Evolutionary conservation across 2,888 invertebrate species (phyloP).

Genomic region (Osmoderma eremita): DNA sequence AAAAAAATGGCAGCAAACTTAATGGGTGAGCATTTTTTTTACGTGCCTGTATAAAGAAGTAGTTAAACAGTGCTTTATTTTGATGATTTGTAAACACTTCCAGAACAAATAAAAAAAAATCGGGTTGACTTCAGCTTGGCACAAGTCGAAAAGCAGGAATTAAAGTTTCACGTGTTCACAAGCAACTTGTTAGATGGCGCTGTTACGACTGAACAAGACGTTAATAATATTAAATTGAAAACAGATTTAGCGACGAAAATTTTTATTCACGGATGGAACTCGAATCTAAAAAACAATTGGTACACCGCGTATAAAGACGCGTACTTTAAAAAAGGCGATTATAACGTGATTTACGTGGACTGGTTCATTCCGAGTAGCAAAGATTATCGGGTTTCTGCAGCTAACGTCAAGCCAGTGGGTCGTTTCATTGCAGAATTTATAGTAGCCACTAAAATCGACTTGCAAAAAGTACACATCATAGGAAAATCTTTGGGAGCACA

Average conservation of each 20-base stretch:
- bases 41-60: background rate
- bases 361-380: slow-evolving; percentile 58
- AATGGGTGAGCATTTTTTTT: slow-evolving; percentile 6
- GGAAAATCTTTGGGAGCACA: slow-evolving; percentile 63
- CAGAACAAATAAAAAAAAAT: slow-evolving; percentile 36
- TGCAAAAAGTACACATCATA: slow-evolving; percentile 62
- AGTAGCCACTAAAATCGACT: slow-evolving; percentile 54
- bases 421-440: slow-evolving; percentile 61
- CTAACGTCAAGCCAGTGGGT: slow-evolving; percentile 63
- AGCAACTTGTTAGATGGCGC: slow-evolving; percentile 44
- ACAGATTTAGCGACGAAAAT: slow-evolving; percentile 59
- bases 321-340: slow-evolving; percentile 60
- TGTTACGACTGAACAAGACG: slow-evolving; percentile 48
- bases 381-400: slow-evolving; percentile 59
- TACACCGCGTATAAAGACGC: slow-evolving; percentile 60
- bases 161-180: slow-evolving; percentile 51
- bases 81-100: slow-evolving; percentile 1
- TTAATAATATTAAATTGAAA: slow-evolving; percentile 40
- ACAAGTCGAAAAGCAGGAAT: slow-evolving; percentile 47
- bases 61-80: background rate
- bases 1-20: slow-evolving; percentile 9
- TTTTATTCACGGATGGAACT: slow-evolving; percentile 66
- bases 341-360: slow-evolving; percentile 64
- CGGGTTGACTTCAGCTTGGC: slow-evolving; percentile 52
- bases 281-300: slow-evolving; percentile 60